These are phyloP conservation scores for Oryctolagus cuniculus DNA, from an alignment of 2,113 vertebrate species.

Conservation along the genomic window mOryCun1.1 NC_091441.1:21290501-21291000, in stretches of 20 bases:
- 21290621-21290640: slow-evolving; percentile 62
- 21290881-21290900: background rate
- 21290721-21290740: background rate
- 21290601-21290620: slow-evolving; percentile 64
- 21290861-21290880: background rate
- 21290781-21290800: background rate
- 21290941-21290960: background rate
- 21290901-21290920: background rate
- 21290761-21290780: background rate
- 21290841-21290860: background rate
- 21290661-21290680: background rate
- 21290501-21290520: slow-evolving; percentile 38
- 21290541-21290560: slow-evolving; percentile 20
- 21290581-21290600: slow-evolving; percentile 46
- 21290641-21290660: slow-evolving; percentile 38
- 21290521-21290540: background rate
- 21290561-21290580: slow-evolving; percentile 40
- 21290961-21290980: background rate
- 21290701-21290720: background rate
- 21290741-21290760: background rate
- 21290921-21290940: background rate
- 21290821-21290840: background rate
- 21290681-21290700: background rate
- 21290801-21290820: background rate
- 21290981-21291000: background rate